phyloP scores from a whole-genome alignment of 2,888 invertebrate genomes.

The Dastarcus helophoroides region DNA sequence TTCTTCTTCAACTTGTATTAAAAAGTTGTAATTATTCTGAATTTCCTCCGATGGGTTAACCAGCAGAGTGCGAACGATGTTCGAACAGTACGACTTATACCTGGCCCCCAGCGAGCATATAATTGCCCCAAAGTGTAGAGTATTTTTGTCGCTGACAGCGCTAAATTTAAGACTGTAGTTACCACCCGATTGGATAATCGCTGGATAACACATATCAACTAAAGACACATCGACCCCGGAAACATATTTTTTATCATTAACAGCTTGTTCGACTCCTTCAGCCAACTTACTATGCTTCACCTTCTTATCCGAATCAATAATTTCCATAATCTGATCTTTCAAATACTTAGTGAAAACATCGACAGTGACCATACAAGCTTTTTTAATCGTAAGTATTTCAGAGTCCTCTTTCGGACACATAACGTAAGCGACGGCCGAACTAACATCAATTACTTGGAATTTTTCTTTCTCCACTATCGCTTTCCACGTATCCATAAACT shows the following conservation, averaged over 20 bases:
- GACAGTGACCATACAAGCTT: slow-evolving; percentile 84
- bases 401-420: slow-evolving; percentile 92
- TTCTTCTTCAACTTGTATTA: slow-evolving; percentile 82
- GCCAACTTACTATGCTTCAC: slow-evolving; percentile 91
- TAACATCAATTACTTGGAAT: slow-evolving; percentile 81
- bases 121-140: slow-evolving; percentile 90
- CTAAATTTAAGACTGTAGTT: slow-evolving; percentile 90
- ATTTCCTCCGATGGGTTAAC: slow-evolving; percentile 79
- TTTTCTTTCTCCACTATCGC: slow-evolving; percentile 60
- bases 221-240: slow-evolving; percentile 78
- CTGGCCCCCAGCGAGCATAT: slow-evolving; percentile 89
- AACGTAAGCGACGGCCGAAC: slow-evolving; percentile 69
- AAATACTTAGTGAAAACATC: slow-evolving; percentile 95
- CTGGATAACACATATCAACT: slow-evolving; percentile 96
- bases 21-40: slow-evolving; percentile 84
- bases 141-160: slow-evolving; percentile 86
- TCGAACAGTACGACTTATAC: slow-evolving; percentile 97
- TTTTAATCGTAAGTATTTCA: slow-evolving; percentile 81
- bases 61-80: slow-evolving; percentile 89
- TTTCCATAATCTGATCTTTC: slow-evolving; percentile 96
- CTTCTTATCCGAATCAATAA: slow-evolving; percentile 97
- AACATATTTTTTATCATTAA: slow-evolving; percentile 93
- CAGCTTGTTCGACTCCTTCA: slow-evolving; percentile 86
- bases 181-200: slow-evolving; percentile 99
- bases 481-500: slow-evolving; percentile 89